These are phyloP conservation scores for Eurystomus glaucurus DNA, from an alignment of 2,797 vertebrate genomes.

Conservation along the genomic window DNA sequence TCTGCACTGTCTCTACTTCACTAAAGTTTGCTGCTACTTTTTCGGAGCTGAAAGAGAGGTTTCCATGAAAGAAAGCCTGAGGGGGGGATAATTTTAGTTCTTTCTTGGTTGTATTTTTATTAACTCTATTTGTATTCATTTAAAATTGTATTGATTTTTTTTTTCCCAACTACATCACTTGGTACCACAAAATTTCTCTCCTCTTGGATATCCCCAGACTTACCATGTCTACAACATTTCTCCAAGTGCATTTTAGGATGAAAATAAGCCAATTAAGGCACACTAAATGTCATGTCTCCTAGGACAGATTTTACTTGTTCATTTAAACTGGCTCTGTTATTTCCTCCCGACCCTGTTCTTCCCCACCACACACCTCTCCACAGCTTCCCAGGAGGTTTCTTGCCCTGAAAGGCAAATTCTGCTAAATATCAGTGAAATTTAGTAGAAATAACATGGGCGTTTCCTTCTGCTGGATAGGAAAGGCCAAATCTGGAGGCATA, in stretches of 20 bases:
- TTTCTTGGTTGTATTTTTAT: neutral
- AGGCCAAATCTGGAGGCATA: neutral
- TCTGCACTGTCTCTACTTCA: rapidly evolving
- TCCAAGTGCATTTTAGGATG: neutral
- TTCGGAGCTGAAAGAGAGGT: neutral
- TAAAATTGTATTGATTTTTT: neutral
- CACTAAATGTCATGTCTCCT: neutral
- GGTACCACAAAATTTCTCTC: neutral
- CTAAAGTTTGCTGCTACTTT: neutral
- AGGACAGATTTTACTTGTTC: neutral
- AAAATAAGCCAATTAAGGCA: neutral
- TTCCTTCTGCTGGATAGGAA: neutral
- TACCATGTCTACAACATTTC: neutral
- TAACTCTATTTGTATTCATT: neutral
- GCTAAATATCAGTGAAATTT: neutral
- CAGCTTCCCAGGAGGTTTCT: neutral
- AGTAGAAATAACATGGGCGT: neutral
- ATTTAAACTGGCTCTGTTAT: neutral
- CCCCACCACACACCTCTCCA: neutral
- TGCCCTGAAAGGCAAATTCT: neutral
- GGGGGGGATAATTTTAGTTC: neutral
- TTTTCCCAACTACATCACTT: neutral
- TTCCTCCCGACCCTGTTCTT: rapidly evolving
- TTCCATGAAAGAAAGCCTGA: rapidly evolving
- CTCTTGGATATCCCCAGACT: neutral